Percentiles rank a stretch among this genome's conserved stretches.
phyloP scores from a whole-genome alignment of 2,888 invertebrate species.

The Gonocerus acuteangulatus region DNA sequence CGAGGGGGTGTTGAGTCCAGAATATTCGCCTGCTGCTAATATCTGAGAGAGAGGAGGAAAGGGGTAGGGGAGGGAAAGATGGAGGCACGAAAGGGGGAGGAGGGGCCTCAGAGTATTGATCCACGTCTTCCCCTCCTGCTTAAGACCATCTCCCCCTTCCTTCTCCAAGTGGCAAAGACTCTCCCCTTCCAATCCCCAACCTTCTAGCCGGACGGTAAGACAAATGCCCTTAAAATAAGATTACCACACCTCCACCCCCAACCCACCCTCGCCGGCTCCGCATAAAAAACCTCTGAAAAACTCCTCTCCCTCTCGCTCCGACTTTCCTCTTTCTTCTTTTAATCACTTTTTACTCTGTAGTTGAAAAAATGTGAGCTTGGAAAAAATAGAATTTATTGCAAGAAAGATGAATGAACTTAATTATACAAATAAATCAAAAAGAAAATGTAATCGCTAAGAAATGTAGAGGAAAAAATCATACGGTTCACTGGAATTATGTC shows the following conservation, averaged over 20 bases:
- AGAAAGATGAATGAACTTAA: too few species aligned
- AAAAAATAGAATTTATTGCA: too few species aligned
- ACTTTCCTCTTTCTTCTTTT: too few species aligned
- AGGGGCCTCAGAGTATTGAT: constrained; percentile 2
- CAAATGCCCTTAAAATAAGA: constrained; percentile 22
- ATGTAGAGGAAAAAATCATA: too few species aligned
- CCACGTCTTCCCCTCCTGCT: constrained; percentile 18
- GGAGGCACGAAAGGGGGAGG: background rate
- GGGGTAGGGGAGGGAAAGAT: constrained; percentile 9
- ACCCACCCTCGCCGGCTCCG: background rate
- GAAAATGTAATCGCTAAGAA: too few species aligned
- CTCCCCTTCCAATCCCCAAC: constrained; percentile 3
- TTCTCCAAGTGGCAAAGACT: background rate
- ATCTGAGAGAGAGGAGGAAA: background rate
- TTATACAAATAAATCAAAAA: too few species aligned
- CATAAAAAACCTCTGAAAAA: too few species aligned
- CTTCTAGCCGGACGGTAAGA: background rate
- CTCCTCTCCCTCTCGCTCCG: too few species aligned
- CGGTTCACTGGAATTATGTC: too few species aligned
- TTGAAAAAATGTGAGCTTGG: too few species aligned
- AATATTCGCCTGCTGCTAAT: constrained; percentile 16
- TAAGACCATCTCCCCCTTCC: constrained; percentile 15
- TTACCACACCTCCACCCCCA: background rate
- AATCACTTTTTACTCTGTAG: too few species aligned
- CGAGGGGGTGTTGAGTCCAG: background rate